These are phyloP conservation scores for Hylomyscus alleni DNA, from an alignment of 2,797 vertebrate species.

Conservation along the genomic window DNA sequence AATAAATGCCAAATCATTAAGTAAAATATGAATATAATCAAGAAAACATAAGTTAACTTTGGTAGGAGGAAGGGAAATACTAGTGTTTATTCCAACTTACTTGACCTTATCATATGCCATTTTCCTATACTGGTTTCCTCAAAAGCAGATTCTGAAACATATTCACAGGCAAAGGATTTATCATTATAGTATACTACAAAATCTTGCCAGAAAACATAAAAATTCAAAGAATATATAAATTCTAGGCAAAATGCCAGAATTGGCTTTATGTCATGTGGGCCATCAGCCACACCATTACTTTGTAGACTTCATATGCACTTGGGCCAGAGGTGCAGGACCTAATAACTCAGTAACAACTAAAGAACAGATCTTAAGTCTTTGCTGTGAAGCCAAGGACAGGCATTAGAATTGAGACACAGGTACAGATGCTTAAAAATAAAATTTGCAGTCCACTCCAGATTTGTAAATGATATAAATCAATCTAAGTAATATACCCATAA, in stretches of 20 bases:
- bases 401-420: neutral
- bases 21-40: neutral
- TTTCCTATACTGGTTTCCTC: neutral
- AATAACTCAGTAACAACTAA: neutral
- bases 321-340: neutral
- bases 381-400: neutral
- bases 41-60: neutral
- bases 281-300: too few species aligned
- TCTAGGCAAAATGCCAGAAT: neutral
- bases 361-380: neutral
- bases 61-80: neutral
- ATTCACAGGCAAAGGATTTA: neutral
- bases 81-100: neutral
- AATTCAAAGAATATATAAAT: neutral
- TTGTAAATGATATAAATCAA: slow-evolving; percentile 1
- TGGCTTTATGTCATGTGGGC: neutral
- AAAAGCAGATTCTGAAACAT: neutral
- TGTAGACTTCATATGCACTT: neutral
- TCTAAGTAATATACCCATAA: neutral
- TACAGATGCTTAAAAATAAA: neutral
- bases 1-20: neutral
- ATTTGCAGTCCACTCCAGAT: neutral
- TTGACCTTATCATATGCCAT: neutral
- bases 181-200: neutral
- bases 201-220: neutral